phyloP scores from a whole-genome alignment of 2,888 invertebrate species.

The Strigamia transsilvanica region DNA sequence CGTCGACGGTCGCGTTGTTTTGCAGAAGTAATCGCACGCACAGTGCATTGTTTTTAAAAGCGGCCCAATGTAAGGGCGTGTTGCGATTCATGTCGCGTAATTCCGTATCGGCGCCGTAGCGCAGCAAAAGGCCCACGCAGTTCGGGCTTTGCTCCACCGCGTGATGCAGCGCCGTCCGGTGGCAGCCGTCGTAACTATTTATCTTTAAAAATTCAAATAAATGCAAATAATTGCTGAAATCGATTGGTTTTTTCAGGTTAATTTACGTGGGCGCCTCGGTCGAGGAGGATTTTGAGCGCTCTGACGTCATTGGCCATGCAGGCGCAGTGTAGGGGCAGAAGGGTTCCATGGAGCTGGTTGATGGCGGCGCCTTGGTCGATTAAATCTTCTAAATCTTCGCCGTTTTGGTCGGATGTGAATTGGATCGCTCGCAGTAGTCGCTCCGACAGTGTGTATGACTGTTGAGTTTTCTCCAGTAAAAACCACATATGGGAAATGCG shows the following conservation, averaged over 20 bases:
- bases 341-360: conserved; percentile 62
- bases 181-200: conserved; percentile 63
- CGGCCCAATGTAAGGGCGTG: conserved; percentile 64
- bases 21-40: conserved; percentile 61
- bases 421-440: conserved; percentile 62
- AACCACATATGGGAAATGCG: conserved; percentile 61
- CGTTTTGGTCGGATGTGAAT: conserved; percentile 59
- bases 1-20: conserved; percentile 61
- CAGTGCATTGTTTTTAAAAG: conserved; percentile 62
- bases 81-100: conserved; percentile 61
- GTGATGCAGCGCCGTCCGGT: conserved; percentile 62
- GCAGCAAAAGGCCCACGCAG: conserved; percentile 61
- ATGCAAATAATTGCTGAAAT: too few species aligned
- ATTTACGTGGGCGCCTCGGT: conserved; percentile 61
- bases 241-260: too few species aligned
- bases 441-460: conserved; percentile 62
- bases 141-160: conserved; percentile 62
- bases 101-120: conserved; percentile 61
- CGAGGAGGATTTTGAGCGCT: conserved; percentile 60
- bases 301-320: conserved; percentile 63
- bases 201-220: conserved; percentile 59
- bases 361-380: conserved; percentile 63
- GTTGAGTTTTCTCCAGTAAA: conserved; percentile 62
- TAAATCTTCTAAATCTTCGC: conserved; percentile 61
- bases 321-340: conserved; percentile 64